Conservation (phyloP, 2,797 vertebrate genomes). For the Ambastaia sidthimunki region DNA sequence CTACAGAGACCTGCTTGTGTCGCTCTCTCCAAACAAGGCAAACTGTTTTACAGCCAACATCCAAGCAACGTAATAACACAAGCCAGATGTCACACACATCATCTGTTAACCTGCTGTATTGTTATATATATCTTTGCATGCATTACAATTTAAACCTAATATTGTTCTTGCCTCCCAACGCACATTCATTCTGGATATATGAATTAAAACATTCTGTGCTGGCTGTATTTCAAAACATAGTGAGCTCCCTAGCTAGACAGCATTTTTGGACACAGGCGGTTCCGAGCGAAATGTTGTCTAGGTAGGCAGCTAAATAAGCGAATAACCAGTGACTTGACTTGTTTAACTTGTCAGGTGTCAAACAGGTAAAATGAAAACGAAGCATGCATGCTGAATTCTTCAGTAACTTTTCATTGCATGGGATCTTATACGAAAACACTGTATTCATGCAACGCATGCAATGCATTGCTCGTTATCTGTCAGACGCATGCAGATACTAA, state of each 20-base stretch:
- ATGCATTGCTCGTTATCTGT: no score
- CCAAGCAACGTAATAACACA: slow-evolving; percentile 56
- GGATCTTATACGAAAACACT: no score
- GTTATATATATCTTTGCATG: no score
- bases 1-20: no score
- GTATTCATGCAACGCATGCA: not conserved
- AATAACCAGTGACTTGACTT: no score
- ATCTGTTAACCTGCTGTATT: no score
- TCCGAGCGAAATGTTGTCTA: no score
- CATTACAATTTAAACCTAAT: not conserved
- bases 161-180: not conserved
- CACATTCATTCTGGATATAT: not conserved
- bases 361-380: not conserved
- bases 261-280: not conserved
- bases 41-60: slow-evolving; percentile 57
- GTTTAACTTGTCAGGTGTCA: slow-evolving; percentile 18
- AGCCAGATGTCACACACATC: not conserved
- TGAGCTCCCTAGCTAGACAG: no score
- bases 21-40: slow-evolving; percentile 21
- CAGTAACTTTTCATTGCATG: not conserved
- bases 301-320: no score
- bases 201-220: not conserved
- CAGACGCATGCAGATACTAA: not conserved
- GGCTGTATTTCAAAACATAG: not conserved
- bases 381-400: slow-evolving; percentile 11